These are phyloP conservation scores for Leptoteleia sp. DNA, from an alignment of 1,140 invertebrate species.

Conservation along the genomic window DNA sequence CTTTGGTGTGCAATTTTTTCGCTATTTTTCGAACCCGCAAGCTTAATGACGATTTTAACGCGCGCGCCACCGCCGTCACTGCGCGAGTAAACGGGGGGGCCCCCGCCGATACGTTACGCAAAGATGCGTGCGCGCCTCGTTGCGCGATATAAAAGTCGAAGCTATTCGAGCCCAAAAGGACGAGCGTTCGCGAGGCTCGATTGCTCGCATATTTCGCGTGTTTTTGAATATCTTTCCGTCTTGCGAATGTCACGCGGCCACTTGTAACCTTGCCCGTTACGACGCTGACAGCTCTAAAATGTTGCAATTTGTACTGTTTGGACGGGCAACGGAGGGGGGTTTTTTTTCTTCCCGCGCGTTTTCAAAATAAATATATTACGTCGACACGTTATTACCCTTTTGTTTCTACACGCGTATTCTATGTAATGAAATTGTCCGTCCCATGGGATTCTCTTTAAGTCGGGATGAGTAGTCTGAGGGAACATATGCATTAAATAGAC, in stretches of 20 bases:
- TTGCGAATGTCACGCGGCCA: slow-evolving; percentile 63
- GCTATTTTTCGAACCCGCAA: slow-evolving; percentile 43
- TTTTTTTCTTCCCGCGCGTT: slow-evolving; percentile 37
- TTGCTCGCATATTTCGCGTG: slow-evolving; percentile 63
- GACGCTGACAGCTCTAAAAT: slow-evolving; percentile 62
- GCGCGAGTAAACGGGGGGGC: slow-evolving; percentile 46
- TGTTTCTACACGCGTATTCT: not conserved
- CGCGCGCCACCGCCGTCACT: slow-evolving; percentile 55
- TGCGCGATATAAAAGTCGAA: slow-evolving; percentile 58
- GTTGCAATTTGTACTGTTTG: slow-evolving; percentile 63
- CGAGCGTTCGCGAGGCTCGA: no score
- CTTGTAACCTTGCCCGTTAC: slow-evolving; percentile 64
- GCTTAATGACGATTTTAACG: slow-evolving; percentile 63
- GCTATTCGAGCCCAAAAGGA: slow-evolving; percentile 40
- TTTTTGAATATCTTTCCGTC: slow-evolving; percentile 65
- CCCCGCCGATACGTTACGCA: slow-evolving; percentile 26
- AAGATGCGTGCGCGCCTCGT: slow-evolving; percentile 52
- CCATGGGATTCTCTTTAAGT: no score
- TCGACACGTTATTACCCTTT: not conserved
- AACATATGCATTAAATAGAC: no score
- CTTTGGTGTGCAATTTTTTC: slow-evolving; percentile 63
- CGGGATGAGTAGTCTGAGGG: no score
- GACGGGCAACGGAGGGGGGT: slow-evolving; percentile 15
- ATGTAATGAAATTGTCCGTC: no score
- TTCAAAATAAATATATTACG: slow-evolving; percentile 44